Percentiles rank a stretch among this genome's conserved stretches.
Conservation (phyloP, 37 sponge, comb jelly and placozoan species). For the Mnemiopsis leidyi region DNA sequence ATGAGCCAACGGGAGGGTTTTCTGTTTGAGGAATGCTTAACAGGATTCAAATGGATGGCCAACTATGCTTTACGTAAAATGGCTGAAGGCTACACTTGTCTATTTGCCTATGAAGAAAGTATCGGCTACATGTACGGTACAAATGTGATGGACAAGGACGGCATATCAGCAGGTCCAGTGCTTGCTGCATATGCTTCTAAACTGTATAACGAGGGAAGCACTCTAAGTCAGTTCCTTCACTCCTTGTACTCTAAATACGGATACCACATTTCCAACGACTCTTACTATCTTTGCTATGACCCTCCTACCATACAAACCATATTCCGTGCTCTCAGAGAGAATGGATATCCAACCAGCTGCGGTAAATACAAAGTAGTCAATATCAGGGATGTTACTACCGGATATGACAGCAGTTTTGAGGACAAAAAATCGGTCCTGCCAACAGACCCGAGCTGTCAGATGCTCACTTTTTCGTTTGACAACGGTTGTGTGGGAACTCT, state of each 20-base stretch:
- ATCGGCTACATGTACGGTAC: conserved; percentile 96
- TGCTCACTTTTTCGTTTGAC: conserved; percentile 87
- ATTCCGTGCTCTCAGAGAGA: conserved; percentile 72
- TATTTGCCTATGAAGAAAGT: conserved; percentile 96
- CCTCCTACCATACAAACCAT: conserved; percentile 69
- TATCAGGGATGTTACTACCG: conserved; percentile 88
- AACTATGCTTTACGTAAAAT: conserved; percentile 75
- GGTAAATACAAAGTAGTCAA: conserved; percentile 67
- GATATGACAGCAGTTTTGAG: conserved; percentile 86
- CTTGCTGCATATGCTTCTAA: conserved; percentile 80
- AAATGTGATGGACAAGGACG: conserved; percentile 95
- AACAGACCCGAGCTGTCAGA: conserved; percentile 73
- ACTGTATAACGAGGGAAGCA: conserved; percentile 71
- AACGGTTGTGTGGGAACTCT: conserved; percentile 88
- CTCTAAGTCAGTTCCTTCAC: conserved; percentile 76
- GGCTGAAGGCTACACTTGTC: conserved; percentile 77
- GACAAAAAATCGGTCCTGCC: conserved; percentile 82
- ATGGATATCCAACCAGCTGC: conserved; percentile 75
- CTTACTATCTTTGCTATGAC: conserved; percentile 82
- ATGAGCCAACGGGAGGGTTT: conserved; percentile 87
- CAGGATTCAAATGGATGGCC: conserved; percentile 99
- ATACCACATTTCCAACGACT: conserved; percentile 70
- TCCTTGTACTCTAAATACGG: conserved; percentile 76
- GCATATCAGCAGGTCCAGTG: conserved; percentile 85
- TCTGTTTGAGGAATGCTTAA: conserved; percentile 82